Base-by-base conservation (phyloP, 2,888 invertebrate genomes). In the Labia minor region DNA sequence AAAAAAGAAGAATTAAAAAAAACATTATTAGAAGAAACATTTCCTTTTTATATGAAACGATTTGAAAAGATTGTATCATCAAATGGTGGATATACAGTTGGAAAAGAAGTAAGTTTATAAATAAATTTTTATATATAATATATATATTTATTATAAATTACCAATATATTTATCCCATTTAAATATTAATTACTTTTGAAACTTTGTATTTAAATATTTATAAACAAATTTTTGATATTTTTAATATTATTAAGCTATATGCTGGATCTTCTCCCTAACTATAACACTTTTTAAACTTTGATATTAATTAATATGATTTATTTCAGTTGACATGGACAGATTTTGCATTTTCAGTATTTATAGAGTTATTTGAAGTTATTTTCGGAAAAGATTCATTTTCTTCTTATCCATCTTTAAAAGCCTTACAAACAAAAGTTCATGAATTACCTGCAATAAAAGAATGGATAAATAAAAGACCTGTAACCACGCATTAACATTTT, bases 321-420 rank as follows among this genome's bases (percentile, higher is more conserved):
- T 75, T 78, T 61, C 76, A 84, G 83, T 77, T 84, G 62, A 83
- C 84, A 65, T 84, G 84, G 82, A 81, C 83, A 21, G 85, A 85
- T 72, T 80, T 85, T 67, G 80, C 81, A 1, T 81, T 84, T 71
- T 81, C 83, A 19, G 83, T 79, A 26, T 82, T 81, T 0, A 73
- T 83, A 62, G 82, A 82, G 70, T 81, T 80, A 73, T 82, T 82
- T 73, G 81, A 82, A 71, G 77, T 78, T 63, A 80, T 81, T 70
- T 81, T 82, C 71, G 83, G 82, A 1, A 77, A 78, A 69, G 74
- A 78, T 1, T 79, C 82, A n/a, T 72, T 82, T 68, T 79, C 81
- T 70, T 77, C 77, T 70, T 83, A 81, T 72, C 83, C 83, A 0
- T 77, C 79, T 1, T 75, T 85, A 18, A 79, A 81, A 68, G 78